These are phyloP conservation scores for Pheosia gnoma DNA, from an alignment of 2,888 invertebrate species.

Conservation along the genomic window DNA sequence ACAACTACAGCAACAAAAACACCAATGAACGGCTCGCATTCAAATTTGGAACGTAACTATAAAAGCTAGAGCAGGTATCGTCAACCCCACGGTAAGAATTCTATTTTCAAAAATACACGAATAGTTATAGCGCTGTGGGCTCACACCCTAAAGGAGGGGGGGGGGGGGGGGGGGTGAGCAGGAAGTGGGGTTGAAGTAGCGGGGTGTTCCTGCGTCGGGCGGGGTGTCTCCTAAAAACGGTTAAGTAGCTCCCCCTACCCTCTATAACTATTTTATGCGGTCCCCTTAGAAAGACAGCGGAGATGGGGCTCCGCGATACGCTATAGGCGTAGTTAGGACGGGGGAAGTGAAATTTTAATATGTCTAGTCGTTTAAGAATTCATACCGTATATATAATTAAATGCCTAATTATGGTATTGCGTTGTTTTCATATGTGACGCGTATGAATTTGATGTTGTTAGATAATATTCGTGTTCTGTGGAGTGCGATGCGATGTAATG, in stretches of 20 bases:
- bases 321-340: constrained; percentile 66
- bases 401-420: constrained; percentile 77
- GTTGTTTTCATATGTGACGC: constrained; percentile 62
- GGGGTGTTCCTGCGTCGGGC: constrained; percentile 73
- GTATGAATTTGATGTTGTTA: constrained; percentile 62
- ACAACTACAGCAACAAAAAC: constrained; percentile 70
- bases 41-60: constrained; percentile 68
- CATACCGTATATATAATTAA: constrained; percentile 81
- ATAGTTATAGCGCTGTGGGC: constrained; percentile 70
- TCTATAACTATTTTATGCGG: constrained; percentile 84
- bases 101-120: constrained; percentile 80
- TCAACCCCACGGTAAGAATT: constrained; percentile 79
- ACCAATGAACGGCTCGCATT: constrained; percentile 69
- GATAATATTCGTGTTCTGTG: constrained; percentile 31
- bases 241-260: constrained; percentile 82
- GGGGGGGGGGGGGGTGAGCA: constrained; percentile 56
- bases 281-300: constrained; percentile 83
- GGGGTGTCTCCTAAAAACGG: constrained; percentile 84
- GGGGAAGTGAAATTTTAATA: constrained; percentile 82
- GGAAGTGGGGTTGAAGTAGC: constrained; percentile 78
- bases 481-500: constrained; percentile 17
- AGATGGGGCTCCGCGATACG: constrained; percentile 78
- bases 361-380: constrained; percentile 81
- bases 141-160: constrained; percentile 51
- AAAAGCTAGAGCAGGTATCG: constrained; percentile 73